phyloP scores from a whole-genome alignment of 92 coral and sea anemone genomes.

The Heteractis magnifica region DNA sequence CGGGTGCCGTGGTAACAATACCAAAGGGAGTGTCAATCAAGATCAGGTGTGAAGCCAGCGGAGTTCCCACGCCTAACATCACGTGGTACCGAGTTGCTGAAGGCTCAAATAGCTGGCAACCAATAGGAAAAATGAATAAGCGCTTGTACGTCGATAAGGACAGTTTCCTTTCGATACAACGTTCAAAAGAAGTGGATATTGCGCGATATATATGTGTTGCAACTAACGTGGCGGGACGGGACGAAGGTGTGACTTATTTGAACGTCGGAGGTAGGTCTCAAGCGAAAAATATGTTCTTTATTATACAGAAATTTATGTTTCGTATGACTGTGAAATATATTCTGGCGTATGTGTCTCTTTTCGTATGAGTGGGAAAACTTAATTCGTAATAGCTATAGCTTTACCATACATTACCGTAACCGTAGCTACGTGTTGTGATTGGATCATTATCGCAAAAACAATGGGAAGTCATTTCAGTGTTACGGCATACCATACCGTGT shows the following conservation, averaged over 20 bases:
- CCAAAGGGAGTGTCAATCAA: conserved; percentile 72
- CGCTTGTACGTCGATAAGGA: conserved; percentile 47
- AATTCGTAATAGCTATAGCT: too few species aligned
- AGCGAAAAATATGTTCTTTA: not conserved
- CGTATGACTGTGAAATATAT: not conserved
- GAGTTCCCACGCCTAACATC: conserved; percentile 70
- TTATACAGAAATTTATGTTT: not conserved
- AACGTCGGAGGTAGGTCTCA: conserved; percentile 70
- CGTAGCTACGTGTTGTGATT: too few species aligned
- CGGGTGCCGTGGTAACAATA: conserved; percentile 80
- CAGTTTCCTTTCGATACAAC: conserved; percentile 57
- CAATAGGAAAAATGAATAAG: conserved; percentile 7
- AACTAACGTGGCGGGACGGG: conserved; percentile 72
- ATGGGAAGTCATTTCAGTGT: too few species aligned
- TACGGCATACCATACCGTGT: too few species aligned
- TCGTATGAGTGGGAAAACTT: too few species aligned
- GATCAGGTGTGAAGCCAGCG: conserved; percentile 69
- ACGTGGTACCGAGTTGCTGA: conserved; percentile 61
- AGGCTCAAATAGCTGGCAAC: conserved; percentile 26
- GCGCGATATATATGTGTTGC: conserved; percentile 79
- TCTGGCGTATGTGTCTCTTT: too few species aligned
- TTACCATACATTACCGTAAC: too few species aligned
- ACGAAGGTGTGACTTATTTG: conserved; percentile 74
- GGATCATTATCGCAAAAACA: too few species aligned
- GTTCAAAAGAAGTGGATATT: conserved; percentile 51